Percentiles rank a stretch among this genome's conserved stretches.
Conservation (phyloP, 2,888 invertebrate genomes). For the Piscicola geometra region DNA sequence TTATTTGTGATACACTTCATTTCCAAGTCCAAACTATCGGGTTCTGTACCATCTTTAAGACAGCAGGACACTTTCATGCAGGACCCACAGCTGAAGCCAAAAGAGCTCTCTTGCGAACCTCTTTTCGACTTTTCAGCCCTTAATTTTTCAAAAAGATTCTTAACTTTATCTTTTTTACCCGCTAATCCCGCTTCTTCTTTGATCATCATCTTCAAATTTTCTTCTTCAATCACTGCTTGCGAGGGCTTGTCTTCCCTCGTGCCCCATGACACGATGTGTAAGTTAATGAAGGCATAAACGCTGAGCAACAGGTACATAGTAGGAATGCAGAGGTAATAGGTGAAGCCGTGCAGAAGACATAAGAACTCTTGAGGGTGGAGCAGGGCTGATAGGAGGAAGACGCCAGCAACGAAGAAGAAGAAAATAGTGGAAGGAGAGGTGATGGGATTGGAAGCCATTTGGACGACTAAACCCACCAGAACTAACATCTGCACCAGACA, state of each 20-base stretch:
- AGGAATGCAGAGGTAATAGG: conserved; percentile 85
- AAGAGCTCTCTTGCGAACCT: no score
- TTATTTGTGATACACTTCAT: no score
- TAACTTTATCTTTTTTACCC: neutral
- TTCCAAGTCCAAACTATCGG: no score
- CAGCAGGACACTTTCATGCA: neutral
- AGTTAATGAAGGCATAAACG: conserved; percentile 82
- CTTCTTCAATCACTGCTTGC: conserved; percentile 43
- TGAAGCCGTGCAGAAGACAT: conserved; percentile 62
- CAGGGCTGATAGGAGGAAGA: conserved; percentile 93
- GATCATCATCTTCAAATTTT: no score
- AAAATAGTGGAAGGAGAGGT: conserved; percentile 46
- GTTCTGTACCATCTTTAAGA: neutral
- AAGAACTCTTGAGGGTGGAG: conserved; percentile 76
- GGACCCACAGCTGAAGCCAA: neutral
- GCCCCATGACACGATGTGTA: conserved; percentile 89
- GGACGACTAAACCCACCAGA: conserved; percentile 46
- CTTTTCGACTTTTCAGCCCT: neutral
- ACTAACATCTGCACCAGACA: conserved; percentile 48
- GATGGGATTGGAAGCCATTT: conserved; percentile 44
- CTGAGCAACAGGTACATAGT: conserved; percentile 88
- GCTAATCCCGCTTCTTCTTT: neutral
- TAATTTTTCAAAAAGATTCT: neutral
- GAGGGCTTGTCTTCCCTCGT: conserved; percentile 69
- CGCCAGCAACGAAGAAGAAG: conserved; percentile 65